A percentile compares a stretch with the other conserved stretches of the same genome.
Evolutionary conservation across 2,113 vertebrate genomes (phyloP).

Genomic region (Chaetodon auriga): DNA sequence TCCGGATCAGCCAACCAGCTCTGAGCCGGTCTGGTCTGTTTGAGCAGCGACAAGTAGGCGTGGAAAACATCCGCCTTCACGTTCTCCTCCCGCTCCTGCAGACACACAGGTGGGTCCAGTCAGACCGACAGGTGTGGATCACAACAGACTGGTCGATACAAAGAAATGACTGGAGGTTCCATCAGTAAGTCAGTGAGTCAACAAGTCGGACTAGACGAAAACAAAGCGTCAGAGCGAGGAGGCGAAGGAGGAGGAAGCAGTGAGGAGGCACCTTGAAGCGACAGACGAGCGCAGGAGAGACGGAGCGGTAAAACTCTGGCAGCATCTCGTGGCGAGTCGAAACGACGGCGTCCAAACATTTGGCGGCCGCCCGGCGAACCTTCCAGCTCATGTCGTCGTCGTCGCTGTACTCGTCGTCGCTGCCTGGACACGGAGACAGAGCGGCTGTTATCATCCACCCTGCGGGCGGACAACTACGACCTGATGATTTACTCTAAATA

Average conservation of each 20-base stretch:
- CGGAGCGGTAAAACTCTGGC: constrained; percentile 97
- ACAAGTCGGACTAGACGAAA: background rate
- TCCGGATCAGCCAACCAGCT: constrained; percentile 98
- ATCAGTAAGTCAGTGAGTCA: no score
- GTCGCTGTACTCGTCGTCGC: constrained; percentile 98
- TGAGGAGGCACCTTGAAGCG: constrained; percentile 94
- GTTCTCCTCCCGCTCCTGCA: constrained; percentile 94
- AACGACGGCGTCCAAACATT: constrained; percentile 97
- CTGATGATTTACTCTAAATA: no score
- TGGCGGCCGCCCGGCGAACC: constrained; percentile 95
- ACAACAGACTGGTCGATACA: no score
- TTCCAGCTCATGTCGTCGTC: constrained; percentile 99
- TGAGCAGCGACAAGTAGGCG: constrained; percentile 97
- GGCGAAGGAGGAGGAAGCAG: background rate
- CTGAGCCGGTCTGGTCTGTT: constrained; percentile 97
- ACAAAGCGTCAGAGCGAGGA: background rate
- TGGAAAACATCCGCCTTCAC: constrained; percentile 99
- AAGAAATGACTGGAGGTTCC: no score
- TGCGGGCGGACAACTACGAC: background rate
- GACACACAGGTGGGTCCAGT: background rate
- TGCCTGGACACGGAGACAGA: constrained; percentile 83
- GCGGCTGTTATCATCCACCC: background rate
- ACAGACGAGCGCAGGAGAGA: constrained; percentile 95
- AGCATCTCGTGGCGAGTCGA: constrained; percentile 99
- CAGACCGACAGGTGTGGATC: background rate